Evolutionary conservation across 2,113 vertebrate genomes (phyloP), one percentile per base, ranked within the genome.

Genomic region (Rutilus rutilus): DNA sequence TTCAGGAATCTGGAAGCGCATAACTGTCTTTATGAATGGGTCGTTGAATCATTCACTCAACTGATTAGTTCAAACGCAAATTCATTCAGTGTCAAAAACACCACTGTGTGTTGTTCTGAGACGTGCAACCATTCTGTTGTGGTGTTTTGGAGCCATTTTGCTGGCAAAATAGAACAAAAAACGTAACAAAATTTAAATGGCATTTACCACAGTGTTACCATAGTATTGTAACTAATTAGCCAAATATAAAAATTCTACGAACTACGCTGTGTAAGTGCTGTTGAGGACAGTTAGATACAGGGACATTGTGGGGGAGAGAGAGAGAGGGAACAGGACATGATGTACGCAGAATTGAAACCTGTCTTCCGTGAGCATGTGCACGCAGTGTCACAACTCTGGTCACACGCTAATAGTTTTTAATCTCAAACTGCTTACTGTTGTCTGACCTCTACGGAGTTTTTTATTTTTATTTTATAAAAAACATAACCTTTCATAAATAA

Each of bases 391-490:
- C 23, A 12, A 42, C 71, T 74, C 12, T 45, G 23, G 42, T 74
- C 39, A 74, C 71, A 74, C 71, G 11, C 71, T 74, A 74, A 74
- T 74, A 47, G 42, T 74, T 74, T 74, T 74, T 74, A 74, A 74
- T 74, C 11, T 25, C 47, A 74, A 25, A 25, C 5, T 14, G 6
- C 23, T 0, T 14, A 15, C 71, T 47, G 71, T 25, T 74, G 39
- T 47, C 23, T 74, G 71, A 47, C 42, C 71, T 74, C 12, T 15
- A 14, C 67, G 47, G 39, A 74, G 23, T 74, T 25, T 47, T 74
- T 33, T 33, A n/a, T n/a, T n/a, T n/a, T n/a, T n/a, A n/a, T n/a
- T 33, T 33, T 33, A 2, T 3, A 0, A 33, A 33, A 33, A 33
- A 33, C 33, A 33, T 33, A 33, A 33, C 23, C 23, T 74, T 47